These are phyloP conservation scores for Crotalus viridis DNA, from an alignment of 2,113 vertebrate genomes.

Conservation along the genomic window DNA sequence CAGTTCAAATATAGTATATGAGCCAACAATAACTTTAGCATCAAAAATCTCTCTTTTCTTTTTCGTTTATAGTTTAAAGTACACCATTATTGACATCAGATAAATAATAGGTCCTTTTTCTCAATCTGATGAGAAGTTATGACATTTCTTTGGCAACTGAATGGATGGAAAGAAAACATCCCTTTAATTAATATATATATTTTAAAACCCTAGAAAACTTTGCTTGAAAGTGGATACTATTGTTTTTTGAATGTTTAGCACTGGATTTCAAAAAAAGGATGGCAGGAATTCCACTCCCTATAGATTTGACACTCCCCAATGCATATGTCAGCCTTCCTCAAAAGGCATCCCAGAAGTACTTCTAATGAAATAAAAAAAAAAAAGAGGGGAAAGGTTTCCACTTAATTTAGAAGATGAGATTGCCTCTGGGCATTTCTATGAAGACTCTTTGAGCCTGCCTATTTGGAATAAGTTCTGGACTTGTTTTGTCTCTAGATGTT, in stretches of 20 bases:
- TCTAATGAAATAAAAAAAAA: neutral
- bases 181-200: too few relatives aligned
- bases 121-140: neutral
- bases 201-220: too few relatives aligned
- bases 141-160: too few relatives aligned
- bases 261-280: neutral
- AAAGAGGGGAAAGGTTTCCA: neutral
- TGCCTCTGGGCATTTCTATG: neutral
- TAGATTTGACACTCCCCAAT: neutral
- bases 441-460: neutral
- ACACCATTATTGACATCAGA: too few relatives aligned
- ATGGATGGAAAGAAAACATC: too few relatives aligned
- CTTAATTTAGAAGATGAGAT: neutral
- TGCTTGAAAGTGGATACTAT: too few relatives aligned
- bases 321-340: neutral
- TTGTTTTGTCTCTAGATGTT: too few relatives aligned
- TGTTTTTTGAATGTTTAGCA: neutral
- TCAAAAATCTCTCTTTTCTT: too few relatives aligned
- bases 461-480: neutral
- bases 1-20: fast-evolving
- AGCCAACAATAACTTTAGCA: neutral
- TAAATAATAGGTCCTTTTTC: neutral
- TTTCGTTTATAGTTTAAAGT: too few relatives aligned
- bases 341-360: neutral
- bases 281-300: neutral